Percentiles rank a stretch among this genome's conserved stretches.
Conservation (phyloP, 1,140 invertebrate genomes). For the Drosophila novamexicana region DNA sequence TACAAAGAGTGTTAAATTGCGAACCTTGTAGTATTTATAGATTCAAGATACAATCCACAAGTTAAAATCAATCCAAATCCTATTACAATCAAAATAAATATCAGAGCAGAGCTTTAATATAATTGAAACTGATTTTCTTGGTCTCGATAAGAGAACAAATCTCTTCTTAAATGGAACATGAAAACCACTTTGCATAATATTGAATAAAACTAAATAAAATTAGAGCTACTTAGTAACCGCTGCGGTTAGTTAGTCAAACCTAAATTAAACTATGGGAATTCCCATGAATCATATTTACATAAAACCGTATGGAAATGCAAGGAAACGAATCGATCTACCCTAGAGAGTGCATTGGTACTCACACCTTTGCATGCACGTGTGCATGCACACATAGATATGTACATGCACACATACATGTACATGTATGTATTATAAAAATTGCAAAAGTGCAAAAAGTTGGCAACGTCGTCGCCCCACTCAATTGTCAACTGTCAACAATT, state of each 20-base stretch:
- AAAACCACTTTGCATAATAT: no score
- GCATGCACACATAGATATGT: not conserved
- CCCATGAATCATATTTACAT: not conserved
- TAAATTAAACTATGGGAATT: not conserved
- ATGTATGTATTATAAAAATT: not conserved
- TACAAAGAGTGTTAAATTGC: not conserved
- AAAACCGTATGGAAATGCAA: not conserved
- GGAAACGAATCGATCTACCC: not conserved
- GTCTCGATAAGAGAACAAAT: not conserved
- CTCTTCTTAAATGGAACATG: no score
- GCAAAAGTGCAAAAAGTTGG: constrained; percentile 11
- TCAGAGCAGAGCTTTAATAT: no score
- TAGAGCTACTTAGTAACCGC: no score
- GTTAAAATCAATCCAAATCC: not conserved
- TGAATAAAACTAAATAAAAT: no score
- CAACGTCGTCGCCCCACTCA: constrained; percentile 5
- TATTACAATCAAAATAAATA: not conserved
- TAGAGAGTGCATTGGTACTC: not conserved
- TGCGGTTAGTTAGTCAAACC: no score
- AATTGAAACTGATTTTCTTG: not conserved
- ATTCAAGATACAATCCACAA: not conserved
- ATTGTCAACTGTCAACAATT: constrained; percentile 39
- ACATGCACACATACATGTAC: not conserved
- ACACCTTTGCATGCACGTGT: not conserved
- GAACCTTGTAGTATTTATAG: not conserved